These are phyloP conservation scores for Sclerurus mexicanus DNA, from an alignment of 2,113 vertebrate species.

Conservation along the genomic window DNA sequence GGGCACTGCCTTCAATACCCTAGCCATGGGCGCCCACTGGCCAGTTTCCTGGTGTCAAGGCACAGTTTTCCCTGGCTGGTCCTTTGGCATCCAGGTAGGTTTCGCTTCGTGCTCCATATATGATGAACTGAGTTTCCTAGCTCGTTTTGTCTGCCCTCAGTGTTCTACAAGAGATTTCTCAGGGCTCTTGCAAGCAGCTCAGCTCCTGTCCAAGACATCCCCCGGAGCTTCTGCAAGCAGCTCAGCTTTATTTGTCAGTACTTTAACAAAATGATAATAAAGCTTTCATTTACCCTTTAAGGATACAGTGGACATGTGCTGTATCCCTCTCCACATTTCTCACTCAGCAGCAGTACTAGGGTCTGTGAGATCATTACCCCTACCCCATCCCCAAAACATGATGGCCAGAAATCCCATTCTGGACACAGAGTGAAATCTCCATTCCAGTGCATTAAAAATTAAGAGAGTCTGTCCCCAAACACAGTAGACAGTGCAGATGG, in stretches of 20 bases:
- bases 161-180: no score
- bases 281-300: neutral
- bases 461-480: neutral
- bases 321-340: neutral
- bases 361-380: neutral
- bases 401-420: neutral
- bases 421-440: neutral
- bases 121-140: no score
- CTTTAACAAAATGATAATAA: rapidly evolving
- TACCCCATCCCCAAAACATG: neutral
- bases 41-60: no score
- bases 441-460: neutral
- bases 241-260: neutral
- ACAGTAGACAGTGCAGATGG: neutral
- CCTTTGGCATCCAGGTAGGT: no score
- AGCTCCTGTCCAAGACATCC: no score
- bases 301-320: neutral
- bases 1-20: no score
- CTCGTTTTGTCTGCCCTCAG: no score
- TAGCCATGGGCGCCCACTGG: no score
- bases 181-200: no score
- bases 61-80: no score
- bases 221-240: no score
- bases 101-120: no score
- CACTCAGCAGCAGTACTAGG: neutral